Base-by-base conservation (phyloP, 1,140 invertebrate genomes). In the Pogonomyrmex californicus region DNA sequence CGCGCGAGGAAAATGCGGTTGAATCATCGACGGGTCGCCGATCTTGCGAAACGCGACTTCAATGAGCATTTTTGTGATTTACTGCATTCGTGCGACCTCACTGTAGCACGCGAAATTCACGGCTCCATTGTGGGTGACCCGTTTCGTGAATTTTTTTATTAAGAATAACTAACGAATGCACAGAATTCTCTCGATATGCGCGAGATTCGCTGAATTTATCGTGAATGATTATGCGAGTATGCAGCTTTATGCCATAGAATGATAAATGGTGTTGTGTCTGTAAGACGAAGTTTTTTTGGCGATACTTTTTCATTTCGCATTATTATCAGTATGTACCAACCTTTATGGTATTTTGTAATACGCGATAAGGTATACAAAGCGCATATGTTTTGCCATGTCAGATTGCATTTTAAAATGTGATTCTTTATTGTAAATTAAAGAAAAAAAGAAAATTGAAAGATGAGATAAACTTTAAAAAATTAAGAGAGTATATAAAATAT, bases 1-100 rank as follows among this genome's bases (percentile, higher is more conserved):
- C 79, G 76, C 89, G 70, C 70, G 58, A 76, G 63, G 88, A 82
- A 78, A 90, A 90, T 56, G 86, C 76, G 79, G 88, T 68, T 90
- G 89, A 91, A 88, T 91, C 88, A 91, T 90, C 88, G 88, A 83
- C 60, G 85, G 47, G 38, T 38, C 58, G 33, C 17, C 7, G 41
- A 51, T 49, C 41, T 90, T 90, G 81, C 88, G 89, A 90, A 90
- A 90, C 68, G 71, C 58, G 75, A 82, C 89, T 68, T 86, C 68
- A 70, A 65, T 78, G 70, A 78, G 44, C 85, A 38, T 81, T 82
- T 81, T 82, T 71, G 51, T 83, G 77, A 81, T 86, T 81, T 86
- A 86, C 58, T n/a, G 65, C 54, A 7, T 62, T 82, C 85, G 54
- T 58, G 65, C 66, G 85, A 70, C 47, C 5, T 60, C n/a, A 33